phyloP scores from a whole-genome alignment of 2,888 invertebrate species.

The Sepiola atlantica region DNA sequence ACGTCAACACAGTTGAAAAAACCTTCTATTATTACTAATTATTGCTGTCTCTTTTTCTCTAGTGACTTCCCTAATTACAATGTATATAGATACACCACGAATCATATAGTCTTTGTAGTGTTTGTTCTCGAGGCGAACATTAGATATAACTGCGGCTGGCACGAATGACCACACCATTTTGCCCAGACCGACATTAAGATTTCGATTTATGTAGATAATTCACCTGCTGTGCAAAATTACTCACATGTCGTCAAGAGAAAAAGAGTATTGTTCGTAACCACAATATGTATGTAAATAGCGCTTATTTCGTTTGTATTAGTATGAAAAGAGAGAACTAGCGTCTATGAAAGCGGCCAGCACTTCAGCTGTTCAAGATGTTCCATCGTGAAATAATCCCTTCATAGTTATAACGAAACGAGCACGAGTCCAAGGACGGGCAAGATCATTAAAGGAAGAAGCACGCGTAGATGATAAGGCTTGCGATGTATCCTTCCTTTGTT shows the following conservation, averaged over 20 bases:
- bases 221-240: background rate
- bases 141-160: background rate
- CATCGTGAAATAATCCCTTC: background rate
- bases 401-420: background rate
- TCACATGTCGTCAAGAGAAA: background rate
- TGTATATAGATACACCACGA: too few relatives aligned
- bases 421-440: background rate
- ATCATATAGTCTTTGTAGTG: too few relatives aligned
- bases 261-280: background rate
- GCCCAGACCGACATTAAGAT: background rate
- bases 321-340: background rate
- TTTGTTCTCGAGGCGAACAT: background rate
- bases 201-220: background rate
- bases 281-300: background rate
- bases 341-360: background rate
- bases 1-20: too few relatives aligned
- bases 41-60: too few relatives aligned
- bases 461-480: background rate
- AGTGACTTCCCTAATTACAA: too few relatives aligned
- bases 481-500: background rate
- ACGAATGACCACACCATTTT: background rate
- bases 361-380: background rate
- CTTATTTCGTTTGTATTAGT: background rate
- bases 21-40: too few relatives aligned
- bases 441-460: background rate